These are phyloP conservation scores for Phalacrocorax brasilianus DNA, from an alignment of 2,113 vertebrate genomes.

Conservation along the genomic window DNA sequence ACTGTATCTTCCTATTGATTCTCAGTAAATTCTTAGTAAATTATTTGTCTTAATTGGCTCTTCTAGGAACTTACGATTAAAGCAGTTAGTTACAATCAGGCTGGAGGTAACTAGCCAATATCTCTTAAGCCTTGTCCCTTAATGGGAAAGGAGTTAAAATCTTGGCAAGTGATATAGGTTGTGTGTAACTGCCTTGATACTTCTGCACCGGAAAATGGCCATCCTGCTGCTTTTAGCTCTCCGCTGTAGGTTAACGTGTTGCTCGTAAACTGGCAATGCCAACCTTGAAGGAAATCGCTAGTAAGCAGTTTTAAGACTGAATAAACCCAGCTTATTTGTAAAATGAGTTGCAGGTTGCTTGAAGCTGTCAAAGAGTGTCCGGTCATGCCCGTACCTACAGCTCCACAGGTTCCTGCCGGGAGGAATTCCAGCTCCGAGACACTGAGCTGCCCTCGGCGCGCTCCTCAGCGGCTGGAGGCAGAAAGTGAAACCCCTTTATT, in stretches of 20 bases:
- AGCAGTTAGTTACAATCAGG: background rate
- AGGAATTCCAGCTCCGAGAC: background rate
- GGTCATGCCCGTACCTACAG: background rate
- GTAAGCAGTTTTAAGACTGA: background rate
- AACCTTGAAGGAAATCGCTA: background rate
- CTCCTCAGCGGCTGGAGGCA: background rate
- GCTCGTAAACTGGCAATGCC: background rate
- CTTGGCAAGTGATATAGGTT: background rate
- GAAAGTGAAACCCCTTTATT: background rate
- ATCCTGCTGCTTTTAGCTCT: background rate
- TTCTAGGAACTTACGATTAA: background rate
- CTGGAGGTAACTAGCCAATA: background rate
- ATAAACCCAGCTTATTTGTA: background rate
- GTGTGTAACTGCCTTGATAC: background rate
- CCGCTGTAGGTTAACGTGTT: rapidly evolving
- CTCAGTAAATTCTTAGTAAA: background rate
- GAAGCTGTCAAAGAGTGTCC: background rate
- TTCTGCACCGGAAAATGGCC: background rate
- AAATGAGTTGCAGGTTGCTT: background rate
- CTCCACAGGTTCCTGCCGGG: background rate
- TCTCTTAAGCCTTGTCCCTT: background rate
- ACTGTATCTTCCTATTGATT: background rate
- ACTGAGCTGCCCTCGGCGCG: background rate
- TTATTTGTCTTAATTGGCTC: background rate
- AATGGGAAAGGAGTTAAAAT: background rate